A percentile compares a stretch with the other conserved stretches of the same genome.
These are phyloP conservation scores for Myrmecobius fasciatus DNA, from an alignment of 2,113 vertebrate genomes.

Conservation along the genomic window DNA sequence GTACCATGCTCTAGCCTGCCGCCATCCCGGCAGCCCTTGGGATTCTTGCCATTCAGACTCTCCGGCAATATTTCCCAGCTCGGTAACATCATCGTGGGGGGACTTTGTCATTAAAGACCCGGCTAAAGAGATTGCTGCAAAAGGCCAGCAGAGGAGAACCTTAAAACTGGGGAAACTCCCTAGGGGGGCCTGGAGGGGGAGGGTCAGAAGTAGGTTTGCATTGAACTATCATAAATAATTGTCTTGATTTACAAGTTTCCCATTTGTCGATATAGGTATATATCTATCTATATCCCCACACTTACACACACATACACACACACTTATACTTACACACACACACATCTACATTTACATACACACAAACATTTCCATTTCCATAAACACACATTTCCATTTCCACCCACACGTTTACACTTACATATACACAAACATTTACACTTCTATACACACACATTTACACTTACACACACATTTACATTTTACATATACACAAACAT, in stretches of 20 bases:
- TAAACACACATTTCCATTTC: too few species aligned
- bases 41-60: neutral
- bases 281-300: neutral
- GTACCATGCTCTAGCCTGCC: neutral
- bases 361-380: too few species aligned
- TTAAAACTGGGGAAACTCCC: neutral
- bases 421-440: too few species aligned
- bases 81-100: neutral
- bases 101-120: neutral
- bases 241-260: neutral
- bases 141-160: neutral
- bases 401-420: too few species aligned
- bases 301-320: too few species aligned
- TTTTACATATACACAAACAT: too few species aligned
- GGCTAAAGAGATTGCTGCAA: neutral
- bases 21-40: neutral
- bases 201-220: neutral
- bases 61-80: neutral
- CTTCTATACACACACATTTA: too few species aligned
- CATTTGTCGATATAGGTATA: neutral
- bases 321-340: too few species aligned
- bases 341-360: too few species aligned
- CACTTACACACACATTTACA: too few species aligned
- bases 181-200: neutral
- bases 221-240: neutral